Evolutionary conservation across 2,888 invertebrate genomes (phyloP).

Genomic region (Protonemura montana): DNA sequence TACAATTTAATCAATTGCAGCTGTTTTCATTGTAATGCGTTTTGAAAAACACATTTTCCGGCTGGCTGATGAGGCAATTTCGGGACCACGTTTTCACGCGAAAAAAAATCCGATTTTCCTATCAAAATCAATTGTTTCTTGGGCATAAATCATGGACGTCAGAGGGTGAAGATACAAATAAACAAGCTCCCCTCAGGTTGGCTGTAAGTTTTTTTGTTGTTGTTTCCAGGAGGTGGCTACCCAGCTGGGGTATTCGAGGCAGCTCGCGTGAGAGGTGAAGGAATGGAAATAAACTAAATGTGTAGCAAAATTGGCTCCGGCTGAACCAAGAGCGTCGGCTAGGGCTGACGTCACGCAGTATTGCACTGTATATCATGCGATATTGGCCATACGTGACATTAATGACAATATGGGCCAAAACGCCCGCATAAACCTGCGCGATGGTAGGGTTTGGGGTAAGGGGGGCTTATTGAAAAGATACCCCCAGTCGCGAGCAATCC

Average conservation of each 20-base stretch:
- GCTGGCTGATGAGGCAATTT: neutral
- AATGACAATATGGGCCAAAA: slow-evolving; percentile 40
- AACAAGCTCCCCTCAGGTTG: neutral
- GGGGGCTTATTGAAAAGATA: slow-evolving; percentile 45
- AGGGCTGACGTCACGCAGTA: slow-evolving; percentile 34
- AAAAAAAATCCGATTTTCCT: neutral
- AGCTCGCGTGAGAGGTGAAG: neutral
- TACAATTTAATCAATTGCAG: neutral
- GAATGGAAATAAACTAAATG: slow-evolving; percentile 43
- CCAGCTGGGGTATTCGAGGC: neutral
- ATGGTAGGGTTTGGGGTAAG: neutral
- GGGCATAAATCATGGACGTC: neutral
- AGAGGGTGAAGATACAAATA: neutral
- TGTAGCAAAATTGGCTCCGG: slow-evolving; percentile 25
- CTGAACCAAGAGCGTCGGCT: neutral
- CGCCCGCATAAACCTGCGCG: slow-evolving; percentile 20
- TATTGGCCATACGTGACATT: slow-evolving; percentile 45
- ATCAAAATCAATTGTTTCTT: neutral
- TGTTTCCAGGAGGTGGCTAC: neutral
- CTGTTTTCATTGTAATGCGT: neutral
- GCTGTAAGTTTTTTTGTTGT: neutral
- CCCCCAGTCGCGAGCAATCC: neutral
- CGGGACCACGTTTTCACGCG: neutral
- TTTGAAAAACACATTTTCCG: neutral
- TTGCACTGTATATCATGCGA: slow-evolving; percentile 46